Evolutionary conservation across 2,888 invertebrate species (phyloP).

Genomic region (Laspeyria flexula): DNA sequence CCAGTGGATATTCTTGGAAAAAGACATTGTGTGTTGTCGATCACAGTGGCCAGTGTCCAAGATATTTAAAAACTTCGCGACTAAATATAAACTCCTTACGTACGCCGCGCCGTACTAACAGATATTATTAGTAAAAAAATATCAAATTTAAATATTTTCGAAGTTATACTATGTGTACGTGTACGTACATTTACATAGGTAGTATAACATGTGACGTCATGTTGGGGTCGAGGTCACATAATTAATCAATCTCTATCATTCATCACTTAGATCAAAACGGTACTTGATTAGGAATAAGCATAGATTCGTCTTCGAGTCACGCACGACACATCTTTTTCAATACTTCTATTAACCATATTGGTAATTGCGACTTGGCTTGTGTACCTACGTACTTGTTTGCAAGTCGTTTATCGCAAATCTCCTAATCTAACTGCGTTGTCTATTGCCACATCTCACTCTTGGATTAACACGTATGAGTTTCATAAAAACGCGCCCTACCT

Average conservation of each 20-base stretch:
- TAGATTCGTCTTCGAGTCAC: neutral
- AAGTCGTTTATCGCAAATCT: too few species aligned
- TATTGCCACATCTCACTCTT: too few species aligned
- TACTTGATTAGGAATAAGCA: conserved; percentile 1
- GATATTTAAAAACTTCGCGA: conserved; percentile 4
- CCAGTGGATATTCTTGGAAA: neutral
- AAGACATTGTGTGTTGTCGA: neutral
- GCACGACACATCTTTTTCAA: neutral
- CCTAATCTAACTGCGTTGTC: too few species aligned
- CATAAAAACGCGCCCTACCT: too few species aligned
- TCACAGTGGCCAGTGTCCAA: conserved; percentile 13
- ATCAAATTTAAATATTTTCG: neutral
- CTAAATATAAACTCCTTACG: conserved; percentile 2
- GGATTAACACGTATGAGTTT: too few species aligned
- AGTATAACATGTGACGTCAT: conserved; percentile 9
- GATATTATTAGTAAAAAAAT: neutral
- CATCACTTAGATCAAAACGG: conserved; percentile 13
- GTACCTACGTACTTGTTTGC: too few species aligned
- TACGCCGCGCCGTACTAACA: neutral
- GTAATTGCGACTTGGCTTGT: too few species aligned
- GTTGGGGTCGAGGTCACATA: conserved; percentile 18
- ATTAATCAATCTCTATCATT: conserved; percentile 28
- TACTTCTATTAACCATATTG: too few species aligned
- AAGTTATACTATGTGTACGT: too few species aligned
- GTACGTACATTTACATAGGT: neutral